Percentiles rank a stretch among this genome's conserved stretches.
phyloP scores from a whole-genome alignment of 2,113 vertebrate genomes.

The Phaethornis superciliosus region DNA sequence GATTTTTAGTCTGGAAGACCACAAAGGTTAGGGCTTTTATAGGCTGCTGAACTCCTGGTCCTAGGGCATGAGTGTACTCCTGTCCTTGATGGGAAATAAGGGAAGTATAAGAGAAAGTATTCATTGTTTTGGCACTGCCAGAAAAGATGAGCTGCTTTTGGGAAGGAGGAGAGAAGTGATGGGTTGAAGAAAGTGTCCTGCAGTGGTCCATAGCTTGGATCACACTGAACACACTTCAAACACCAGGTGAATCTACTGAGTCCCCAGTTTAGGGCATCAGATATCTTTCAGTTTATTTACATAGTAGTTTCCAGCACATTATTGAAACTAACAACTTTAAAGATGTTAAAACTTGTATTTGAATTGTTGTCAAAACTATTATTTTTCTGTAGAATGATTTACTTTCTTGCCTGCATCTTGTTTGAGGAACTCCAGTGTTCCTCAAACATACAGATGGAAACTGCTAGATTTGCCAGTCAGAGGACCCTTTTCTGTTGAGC shows the following conservation, averaged over 20 bases:
- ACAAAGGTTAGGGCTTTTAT: background rate
- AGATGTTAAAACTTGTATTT: background rate
- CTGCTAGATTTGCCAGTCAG: background rate
- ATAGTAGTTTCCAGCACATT: background rate
- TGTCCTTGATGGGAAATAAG: background rate
- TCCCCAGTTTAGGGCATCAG: background rate
- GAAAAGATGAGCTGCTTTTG: background rate
- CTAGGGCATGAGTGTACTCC: background rate
- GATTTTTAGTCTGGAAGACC: background rate
- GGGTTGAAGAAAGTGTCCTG: background rate
- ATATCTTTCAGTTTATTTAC: background rate
- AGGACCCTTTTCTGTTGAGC: background rate
- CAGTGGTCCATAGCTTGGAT: background rate
- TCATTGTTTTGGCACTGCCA: background rate
- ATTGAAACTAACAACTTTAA: background rate
- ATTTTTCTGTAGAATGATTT: background rate
- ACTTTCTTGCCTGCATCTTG: background rate
- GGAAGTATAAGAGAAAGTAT: background rate
- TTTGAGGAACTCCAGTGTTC: background rate
- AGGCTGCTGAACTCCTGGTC: background rate
- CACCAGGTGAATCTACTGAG: background rate
- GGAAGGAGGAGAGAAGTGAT: background rate
- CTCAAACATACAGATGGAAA: background rate
- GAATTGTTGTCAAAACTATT: background rate
- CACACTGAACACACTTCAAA: background rate